These are phyloP conservation scores for Tragulus kanchil DNA, from an alignment of 2,113 vertebrate genomes.

Conservation along the genomic window DNA sequence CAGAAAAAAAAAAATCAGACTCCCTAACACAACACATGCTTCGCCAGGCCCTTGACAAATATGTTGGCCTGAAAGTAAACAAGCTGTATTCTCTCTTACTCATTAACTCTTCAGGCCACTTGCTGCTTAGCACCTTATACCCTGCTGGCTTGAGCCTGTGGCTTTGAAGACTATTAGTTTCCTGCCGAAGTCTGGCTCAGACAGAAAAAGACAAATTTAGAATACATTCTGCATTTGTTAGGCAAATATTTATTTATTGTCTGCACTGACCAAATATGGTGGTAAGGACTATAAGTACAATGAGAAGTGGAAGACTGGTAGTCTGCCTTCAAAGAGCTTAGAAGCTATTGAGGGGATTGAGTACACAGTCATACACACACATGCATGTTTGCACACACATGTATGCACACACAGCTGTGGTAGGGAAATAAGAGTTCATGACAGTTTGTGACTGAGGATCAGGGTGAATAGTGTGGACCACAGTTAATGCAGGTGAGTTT, in stretches of 20 bases:
- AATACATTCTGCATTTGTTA: not conserved
- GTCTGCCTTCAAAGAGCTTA: not conserved
- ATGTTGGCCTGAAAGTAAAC: slow-evolving; percentile 35
- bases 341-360: not conserved
- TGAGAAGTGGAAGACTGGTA: not conserved
- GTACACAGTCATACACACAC: not conserved
- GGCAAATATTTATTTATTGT: not conserved
- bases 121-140: not conserved
- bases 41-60: not conserved
- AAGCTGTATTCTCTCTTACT: not conserved
- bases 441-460: not conserved
- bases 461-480: not conserved
- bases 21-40: not conserved
- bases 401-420: not conserved
- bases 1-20: slow-evolving; percentile 14
- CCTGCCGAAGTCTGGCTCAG: not conserved
- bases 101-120: slow-evolving; percentile 53
- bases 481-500: not conserved
- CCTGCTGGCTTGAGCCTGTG: not conserved
- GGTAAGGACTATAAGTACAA: not conserved
- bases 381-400: accelerated
- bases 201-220: slow-evolving; percentile 9
- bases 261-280: not conserved
- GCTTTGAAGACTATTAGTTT: slow-evolving; percentile 18
- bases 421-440: not conserved